These are phyloP conservation scores for Eremobia ochroleuca DNA, from an alignment of 2,888 invertebrate genomes.

Conservation along the genomic window DNA sequence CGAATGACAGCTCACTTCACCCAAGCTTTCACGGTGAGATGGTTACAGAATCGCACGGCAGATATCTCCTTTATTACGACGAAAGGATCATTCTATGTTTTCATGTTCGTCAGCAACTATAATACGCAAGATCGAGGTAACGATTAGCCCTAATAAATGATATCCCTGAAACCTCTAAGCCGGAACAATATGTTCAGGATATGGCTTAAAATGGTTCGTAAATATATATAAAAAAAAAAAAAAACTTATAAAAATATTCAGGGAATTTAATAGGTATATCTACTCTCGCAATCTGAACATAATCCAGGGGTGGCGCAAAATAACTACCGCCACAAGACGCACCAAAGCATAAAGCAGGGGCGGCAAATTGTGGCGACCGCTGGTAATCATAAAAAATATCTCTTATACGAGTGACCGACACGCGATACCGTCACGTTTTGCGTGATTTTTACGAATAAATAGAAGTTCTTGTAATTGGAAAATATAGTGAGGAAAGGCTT, in stretches of 20 bases:
- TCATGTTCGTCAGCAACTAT: not conserved
- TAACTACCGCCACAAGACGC: slow-evolving; percentile 79
- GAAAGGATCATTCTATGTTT: not conserved
- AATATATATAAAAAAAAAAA: not conserved
- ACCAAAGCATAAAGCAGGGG: slow-evolving; percentile 82
- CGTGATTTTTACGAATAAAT: slow-evolving; percentile 58
- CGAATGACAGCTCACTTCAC: too few relatives aligned
- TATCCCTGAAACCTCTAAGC: not conserved
- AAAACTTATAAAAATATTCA: not conserved
- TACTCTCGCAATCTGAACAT: slow-evolving; percentile 70
- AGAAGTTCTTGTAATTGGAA: slow-evolving; percentile 32
- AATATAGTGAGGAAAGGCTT: slow-evolving; percentile 1
- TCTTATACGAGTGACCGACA: slow-evolving; percentile 73
- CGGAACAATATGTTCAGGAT: not conserved
- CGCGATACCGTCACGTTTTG: slow-evolving; percentile 65
- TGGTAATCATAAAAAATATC: slow-evolving; percentile 72
- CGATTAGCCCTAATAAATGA: not conserved
- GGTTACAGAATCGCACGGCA: too few relatives aligned
- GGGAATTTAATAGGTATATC: not conserved
- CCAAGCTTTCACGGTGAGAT: too few relatives aligned
- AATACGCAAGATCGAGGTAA: not conserved
- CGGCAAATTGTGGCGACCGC: slow-evolving; percentile 76
- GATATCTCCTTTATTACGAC: too few relatives aligned
- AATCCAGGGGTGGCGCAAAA: slow-evolving; percentile 70
- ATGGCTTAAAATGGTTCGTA: not conserved